A percentile compares a stretch with the other conserved stretches of the same genome.
Evolutionary conservation across 2,113 vertebrate genomes (phyloP).

Genomic region (Rutilus rutilus): DNA sequence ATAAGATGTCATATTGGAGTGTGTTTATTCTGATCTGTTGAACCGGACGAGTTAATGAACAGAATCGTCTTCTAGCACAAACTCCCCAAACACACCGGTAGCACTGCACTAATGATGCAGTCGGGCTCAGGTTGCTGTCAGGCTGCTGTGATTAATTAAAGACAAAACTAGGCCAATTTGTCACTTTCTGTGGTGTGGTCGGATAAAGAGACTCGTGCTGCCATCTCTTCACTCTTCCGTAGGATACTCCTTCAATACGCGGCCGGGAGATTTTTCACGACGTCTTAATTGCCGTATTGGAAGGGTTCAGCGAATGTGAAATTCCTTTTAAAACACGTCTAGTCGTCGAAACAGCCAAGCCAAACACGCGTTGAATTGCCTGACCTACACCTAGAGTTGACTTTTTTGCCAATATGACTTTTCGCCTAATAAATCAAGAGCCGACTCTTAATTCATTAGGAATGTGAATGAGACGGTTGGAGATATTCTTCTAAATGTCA

Average conservation of each 20-base stretch:
- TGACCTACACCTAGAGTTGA: constrained; percentile 31
- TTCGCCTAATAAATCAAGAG: constrained; percentile 35
- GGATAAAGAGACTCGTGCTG: constrained; percentile 51
- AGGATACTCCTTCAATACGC: constrained; percentile 17
- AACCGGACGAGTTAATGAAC: constrained; percentile 73
- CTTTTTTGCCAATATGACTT: constrained; percentile 33
- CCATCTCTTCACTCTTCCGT: constrained; percentile 10
- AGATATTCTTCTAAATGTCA: constrained; percentile 39
- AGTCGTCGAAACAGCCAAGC: constrained; percentile 8
- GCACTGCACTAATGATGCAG: constrained; percentile 72
- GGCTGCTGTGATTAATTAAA: constrained; percentile 74
- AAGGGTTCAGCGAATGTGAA: constrained; percentile 2
- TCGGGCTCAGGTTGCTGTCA: constrained; percentile 77
- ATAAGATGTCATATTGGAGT: background rate
- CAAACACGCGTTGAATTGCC: constrained; percentile 13
- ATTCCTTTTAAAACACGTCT: constrained; percentile 25
- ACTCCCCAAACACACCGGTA: constrained; percentile 66
- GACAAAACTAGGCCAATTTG: constrained; percentile 73
- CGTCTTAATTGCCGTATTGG: constrained; percentile 8
- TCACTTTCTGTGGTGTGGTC: constrained; percentile 70
- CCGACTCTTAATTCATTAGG: constrained; percentile 27
- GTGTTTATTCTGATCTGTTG: constrained; percentile 55
- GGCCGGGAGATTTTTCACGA: background rate
- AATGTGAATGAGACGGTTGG: constrained; percentile 28
- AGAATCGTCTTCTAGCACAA: constrained; percentile 62